Conservation (phyloP, 2,113 vertebrate species). For the Pelmatolapia mariae region DNA sequence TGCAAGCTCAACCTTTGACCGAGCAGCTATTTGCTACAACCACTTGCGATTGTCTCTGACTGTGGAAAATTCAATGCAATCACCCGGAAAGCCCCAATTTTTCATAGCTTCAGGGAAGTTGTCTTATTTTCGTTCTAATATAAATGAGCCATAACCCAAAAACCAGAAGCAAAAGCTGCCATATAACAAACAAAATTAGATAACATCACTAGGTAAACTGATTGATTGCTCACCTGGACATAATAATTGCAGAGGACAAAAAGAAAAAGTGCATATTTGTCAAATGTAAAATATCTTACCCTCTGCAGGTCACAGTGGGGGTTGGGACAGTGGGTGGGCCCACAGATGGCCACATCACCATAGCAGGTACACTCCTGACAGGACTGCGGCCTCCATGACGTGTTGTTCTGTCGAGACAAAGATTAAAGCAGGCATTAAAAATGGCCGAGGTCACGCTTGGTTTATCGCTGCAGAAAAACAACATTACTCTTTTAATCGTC, state of each 20-base stretch:
- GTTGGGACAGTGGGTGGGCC: conserved; percentile 69
- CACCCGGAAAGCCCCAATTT: fast-evolving
- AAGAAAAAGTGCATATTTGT: not conserved
- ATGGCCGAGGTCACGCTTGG: not conserved
- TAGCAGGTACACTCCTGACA: conserved; percentile 85
- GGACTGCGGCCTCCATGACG: conserved; percentile 82
- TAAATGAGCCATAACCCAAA: not conserved
- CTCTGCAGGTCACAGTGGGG: conserved; percentile 83
- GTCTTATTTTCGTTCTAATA: not conserved
- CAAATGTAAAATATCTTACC: conserved; percentile 64
- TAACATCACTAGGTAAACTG: fast-evolving
- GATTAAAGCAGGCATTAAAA: not conserved
- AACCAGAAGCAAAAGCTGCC: not conserved
- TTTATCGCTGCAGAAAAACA: not conserved
- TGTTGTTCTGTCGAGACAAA: conserved; percentile 76
- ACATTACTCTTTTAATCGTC: not conserved
- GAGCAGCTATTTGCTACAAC: not conserved
- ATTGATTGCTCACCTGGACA: not conserved
- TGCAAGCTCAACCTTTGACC: not conserved
- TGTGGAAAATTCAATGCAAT: not conserved
- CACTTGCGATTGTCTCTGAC: not conserved
- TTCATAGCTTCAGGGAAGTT: not conserved
- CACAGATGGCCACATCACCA: conserved; percentile 77
- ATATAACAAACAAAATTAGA: not conserved
- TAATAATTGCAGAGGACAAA: not conserved